phyloP scores from a whole-genome alignment of 2,797 vertebrate genomes.

The Podargus strigoides region DNA sequence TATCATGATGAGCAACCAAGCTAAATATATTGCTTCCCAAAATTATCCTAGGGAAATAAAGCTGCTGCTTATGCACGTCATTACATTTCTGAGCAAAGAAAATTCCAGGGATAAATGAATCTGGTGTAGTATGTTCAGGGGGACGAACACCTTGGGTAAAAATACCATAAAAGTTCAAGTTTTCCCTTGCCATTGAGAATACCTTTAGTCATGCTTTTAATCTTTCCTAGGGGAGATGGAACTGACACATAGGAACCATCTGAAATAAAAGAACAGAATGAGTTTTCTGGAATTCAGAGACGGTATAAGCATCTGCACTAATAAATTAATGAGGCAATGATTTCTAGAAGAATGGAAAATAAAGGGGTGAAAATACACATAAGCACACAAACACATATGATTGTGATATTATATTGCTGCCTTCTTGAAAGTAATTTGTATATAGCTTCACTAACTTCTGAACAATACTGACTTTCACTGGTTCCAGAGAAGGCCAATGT shows the following conservation, averaged over 20 bases:
- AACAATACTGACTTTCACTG: neutral
- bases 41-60: neutral
- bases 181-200: conserved; percentile 23
- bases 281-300: neutral
- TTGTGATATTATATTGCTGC: accelerated
- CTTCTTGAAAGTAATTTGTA: neutral
- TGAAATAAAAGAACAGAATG: conserved; percentile 69
- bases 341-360: neutral
- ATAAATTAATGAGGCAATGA: neutral
- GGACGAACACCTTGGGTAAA: neutral
- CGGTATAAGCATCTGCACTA: neutral
- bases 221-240: conserved; percentile 93
- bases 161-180: neutral
- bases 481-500: accelerated
- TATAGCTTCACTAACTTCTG: neutral
- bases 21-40: neutral
- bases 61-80: neutral
- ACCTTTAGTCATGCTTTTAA: conserved; percentile 99
- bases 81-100: neutral
- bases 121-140: neutral
- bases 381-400: neutral
- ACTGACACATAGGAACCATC: conserved; percentile 95
- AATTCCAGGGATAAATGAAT: neutral
- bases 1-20: neutral
- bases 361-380: neutral